Conservation (phyloP, 2,797 vertebrate species). For the Ispidina picta region DNA sequence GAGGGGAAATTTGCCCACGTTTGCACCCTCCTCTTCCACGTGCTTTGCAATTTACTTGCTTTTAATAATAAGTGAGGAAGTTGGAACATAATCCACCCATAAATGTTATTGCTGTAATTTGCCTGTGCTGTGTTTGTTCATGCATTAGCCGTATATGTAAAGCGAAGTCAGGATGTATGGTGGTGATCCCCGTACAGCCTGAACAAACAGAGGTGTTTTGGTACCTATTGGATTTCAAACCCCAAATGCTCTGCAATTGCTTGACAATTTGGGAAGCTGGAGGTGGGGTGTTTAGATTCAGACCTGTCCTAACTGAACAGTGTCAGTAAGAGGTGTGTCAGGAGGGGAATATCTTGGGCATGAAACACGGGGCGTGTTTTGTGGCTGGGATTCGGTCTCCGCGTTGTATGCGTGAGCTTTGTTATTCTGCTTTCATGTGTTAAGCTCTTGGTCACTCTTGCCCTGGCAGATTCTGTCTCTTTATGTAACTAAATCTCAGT, state of each 20-base stretch:
- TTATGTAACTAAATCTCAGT: constrained; percentile 66
- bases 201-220: background rate
- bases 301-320: background rate
- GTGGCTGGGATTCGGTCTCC: fast-evolving
- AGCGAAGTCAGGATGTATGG: background rate
- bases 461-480: constrained; percentile 47
- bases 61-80: constrained; percentile 55
- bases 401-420: background rate
- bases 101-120: constrained; percentile 70
- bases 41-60: constrained; percentile 24
- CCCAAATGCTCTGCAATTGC: background rate
- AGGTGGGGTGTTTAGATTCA: background rate
- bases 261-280: background rate
- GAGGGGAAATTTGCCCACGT: constrained; percentile 5
- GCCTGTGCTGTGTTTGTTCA: constrained; percentile 40
- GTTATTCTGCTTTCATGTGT: background rate
- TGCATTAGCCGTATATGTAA: constrained; percentile 15
- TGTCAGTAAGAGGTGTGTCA: background rate
- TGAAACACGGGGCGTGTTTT: background rate
- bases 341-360: background rate
- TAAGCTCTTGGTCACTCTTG: constrained; percentile 41
- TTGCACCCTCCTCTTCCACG: constrained; percentile 51
- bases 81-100: constrained; percentile 60
- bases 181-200: background rate
- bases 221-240: background rate